Conservation (phyloP, 2,797 vertebrate species). For the Knipowitschia caucasica region DNA sequence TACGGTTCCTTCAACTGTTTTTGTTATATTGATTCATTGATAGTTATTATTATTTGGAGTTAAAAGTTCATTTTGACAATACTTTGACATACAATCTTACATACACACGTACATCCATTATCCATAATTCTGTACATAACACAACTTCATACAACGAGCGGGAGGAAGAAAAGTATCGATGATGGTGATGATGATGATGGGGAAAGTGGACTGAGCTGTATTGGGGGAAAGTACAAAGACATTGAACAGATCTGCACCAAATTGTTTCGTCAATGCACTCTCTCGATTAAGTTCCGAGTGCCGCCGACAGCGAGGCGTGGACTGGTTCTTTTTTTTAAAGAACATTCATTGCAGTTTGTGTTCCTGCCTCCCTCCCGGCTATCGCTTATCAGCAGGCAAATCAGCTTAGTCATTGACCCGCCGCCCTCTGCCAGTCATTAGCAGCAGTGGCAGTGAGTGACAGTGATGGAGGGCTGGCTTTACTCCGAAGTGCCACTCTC, state of each 20-base stretch:
- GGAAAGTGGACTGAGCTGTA: too few species aligned
- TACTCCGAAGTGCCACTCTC: constrained; percentile 76
- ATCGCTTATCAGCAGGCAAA: constrained; percentile 84
- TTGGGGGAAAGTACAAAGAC: not conserved
- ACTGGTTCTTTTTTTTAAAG: constrained; percentile 5
- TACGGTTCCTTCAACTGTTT: too few species aligned
- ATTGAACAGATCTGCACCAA: not conserved
- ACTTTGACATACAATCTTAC: too few species aligned
- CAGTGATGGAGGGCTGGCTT: constrained; percentile 82
- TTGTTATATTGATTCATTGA: too few species aligned
- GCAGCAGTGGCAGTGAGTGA: constrained; percentile 67
- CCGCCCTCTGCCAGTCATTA: constrained; percentile 79
- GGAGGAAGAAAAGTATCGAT: too few species aligned
- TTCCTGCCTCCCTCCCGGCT: constrained; percentile 38
- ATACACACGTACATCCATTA: too few species aligned
- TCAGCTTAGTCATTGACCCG: constrained; percentile 83
- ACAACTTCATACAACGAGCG: too few species aligned
- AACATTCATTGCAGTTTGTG: constrained; percentile 29
- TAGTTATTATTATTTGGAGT: too few species aligned
- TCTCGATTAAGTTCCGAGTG: not conserved
- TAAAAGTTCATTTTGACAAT: too few species aligned
- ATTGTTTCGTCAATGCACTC: not conserved
- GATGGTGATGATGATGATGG: too few species aligned
- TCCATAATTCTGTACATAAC: too few species aligned
- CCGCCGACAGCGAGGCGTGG: not conserved